A percentile compares a stretch with the other conserved stretches of the same genome.
Evolutionary conservation across 1,140 invertebrate genomes (phyloP).

Genomic region (Hycleus phaleratus): DNA sequence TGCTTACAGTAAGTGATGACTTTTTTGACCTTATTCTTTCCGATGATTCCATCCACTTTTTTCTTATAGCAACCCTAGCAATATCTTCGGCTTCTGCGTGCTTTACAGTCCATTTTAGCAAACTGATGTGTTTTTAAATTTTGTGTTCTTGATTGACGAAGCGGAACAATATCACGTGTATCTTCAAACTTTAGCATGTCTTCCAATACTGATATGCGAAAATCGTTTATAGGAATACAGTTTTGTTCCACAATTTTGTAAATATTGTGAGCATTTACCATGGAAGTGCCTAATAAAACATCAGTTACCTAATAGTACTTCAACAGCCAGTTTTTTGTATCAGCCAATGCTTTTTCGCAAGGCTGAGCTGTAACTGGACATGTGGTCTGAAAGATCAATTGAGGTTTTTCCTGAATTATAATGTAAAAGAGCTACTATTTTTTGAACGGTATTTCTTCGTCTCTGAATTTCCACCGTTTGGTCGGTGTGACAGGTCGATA

Average conservation of each 20-base stretch:
- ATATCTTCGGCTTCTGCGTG: neutral
- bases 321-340: conserved; percentile 40
- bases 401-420: neutral
- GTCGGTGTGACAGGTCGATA: neutral
- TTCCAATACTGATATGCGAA: conserved; percentile 2
- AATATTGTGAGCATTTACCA: conserved; percentile 28
- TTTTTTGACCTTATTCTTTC: neutral
- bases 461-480: neutral
- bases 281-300: conserved; percentile 35
- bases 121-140: neutral
- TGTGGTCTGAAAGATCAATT: conserved; percentile 26
- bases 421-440: neutral
- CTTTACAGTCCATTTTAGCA: neutral
- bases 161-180: neutral
- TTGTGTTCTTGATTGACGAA: neutral
- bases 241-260: conserved; percentile 14
- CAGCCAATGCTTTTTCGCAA: conserved; percentile 21
- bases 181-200: neutral
- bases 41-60: neutral
- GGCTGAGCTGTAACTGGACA: conserved; percentile 15
- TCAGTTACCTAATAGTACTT: conserved; percentile 6
- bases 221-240: too few species aligned
- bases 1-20: neutral
- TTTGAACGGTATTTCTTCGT: neutral
- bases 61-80: neutral